Evolutionary conservation across 1,140 invertebrate genomes (phyloP).

Genomic region (Bombus sylvicola): DNA sequence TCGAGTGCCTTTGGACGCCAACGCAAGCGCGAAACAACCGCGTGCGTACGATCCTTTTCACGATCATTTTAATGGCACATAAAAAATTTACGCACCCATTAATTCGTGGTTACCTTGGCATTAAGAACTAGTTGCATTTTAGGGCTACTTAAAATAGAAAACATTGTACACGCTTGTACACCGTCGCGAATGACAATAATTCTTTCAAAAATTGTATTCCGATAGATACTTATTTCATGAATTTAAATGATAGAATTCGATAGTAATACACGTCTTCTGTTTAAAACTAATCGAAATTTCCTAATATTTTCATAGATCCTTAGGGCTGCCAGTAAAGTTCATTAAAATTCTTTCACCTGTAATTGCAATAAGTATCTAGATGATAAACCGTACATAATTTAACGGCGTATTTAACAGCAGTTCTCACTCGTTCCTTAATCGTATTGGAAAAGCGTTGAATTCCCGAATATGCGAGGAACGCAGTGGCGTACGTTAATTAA

Average conservation of each 20-base stretch:
- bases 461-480: conserved; percentile 8
- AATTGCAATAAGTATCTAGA: conserved; percentile 28
- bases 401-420: conserved; percentile 36
- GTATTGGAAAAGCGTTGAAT: conserved; percentile 16
- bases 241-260: not conserved
- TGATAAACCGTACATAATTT: conserved; percentile 50
- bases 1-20: conserved; percentile 14
- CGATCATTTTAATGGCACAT: conserved; percentile 61
- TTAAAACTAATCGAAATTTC: conserved; percentile 4
- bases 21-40: conserved; percentile 12
- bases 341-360: conserved; percentile 15
- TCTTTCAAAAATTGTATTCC: not conserved
- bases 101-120: conserved; percentile 42
- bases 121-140: conserved; percentile 44
- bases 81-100: conserved; percentile 64
- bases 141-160: conserved; percentile 34
- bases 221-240: not conserved
- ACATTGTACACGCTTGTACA: conserved; percentile 14
- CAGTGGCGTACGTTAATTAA: conserved; percentile 63
- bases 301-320: not conserved
- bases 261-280: not conserved
- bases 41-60: conserved; percentile 43
- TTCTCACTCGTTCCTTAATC: conserved; percentile 22
- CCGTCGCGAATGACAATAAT: not conserved
- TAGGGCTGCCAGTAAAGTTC: conserved; percentile 6